These are phyloP conservation scores for Drosophila rubida DNA, from an alignment of 2,888 invertebrate genomes.

Conservation along the genomic window DNA sequence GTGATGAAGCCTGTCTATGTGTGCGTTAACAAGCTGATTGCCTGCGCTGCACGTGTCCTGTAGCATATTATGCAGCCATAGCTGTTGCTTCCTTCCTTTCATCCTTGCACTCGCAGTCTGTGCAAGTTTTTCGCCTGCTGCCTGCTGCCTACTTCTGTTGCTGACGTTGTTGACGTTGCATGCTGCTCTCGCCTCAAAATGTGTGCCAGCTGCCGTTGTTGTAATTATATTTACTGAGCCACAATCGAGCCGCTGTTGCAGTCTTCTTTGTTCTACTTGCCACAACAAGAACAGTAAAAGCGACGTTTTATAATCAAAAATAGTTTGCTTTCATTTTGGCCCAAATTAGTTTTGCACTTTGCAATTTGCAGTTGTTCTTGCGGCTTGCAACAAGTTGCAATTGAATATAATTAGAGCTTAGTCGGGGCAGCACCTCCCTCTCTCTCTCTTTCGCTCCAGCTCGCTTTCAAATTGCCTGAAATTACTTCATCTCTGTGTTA, in stretches of 20 bases:
- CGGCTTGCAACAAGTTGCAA: conserved; percentile 44
- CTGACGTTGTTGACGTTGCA: conserved; percentile 12
- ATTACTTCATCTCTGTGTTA: conserved; percentile 64
- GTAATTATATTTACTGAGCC: conserved; percentile 74
- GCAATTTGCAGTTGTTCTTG: conserved; percentile 45
- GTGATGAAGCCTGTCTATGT: conserved; percentile 3
- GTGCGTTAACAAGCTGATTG: conserved; percentile 48
- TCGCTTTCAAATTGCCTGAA: conserved; percentile 40
- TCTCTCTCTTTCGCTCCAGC: background rate
- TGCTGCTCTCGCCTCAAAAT: conserved; percentile 20
- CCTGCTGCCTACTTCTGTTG: background rate
- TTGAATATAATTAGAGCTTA: conserved; percentile 72
- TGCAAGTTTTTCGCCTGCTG: conserved; percentile 12
- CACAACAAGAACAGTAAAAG: background rate
- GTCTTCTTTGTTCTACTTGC: conserved; percentile 67
- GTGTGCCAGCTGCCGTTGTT: conserved; percentile 66
- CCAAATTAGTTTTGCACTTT: conserved; percentile 70
- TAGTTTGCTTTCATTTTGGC: conserved; percentile 69
- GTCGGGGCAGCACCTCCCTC: conserved; percentile 3
- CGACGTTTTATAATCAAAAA: conserved; percentile 53
- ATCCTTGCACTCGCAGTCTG: conserved; percentile 2
- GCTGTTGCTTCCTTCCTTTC: background rate
- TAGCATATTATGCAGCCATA: conserved; percentile 27
- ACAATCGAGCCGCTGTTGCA: conserved; percentile 22
- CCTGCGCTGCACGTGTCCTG: conserved; percentile 42